These are phyloP conservation scores for Strix occidentalis DNA, from an alignment of 2,797 vertebrate genomes.

Conservation along the genomic window DNA sequence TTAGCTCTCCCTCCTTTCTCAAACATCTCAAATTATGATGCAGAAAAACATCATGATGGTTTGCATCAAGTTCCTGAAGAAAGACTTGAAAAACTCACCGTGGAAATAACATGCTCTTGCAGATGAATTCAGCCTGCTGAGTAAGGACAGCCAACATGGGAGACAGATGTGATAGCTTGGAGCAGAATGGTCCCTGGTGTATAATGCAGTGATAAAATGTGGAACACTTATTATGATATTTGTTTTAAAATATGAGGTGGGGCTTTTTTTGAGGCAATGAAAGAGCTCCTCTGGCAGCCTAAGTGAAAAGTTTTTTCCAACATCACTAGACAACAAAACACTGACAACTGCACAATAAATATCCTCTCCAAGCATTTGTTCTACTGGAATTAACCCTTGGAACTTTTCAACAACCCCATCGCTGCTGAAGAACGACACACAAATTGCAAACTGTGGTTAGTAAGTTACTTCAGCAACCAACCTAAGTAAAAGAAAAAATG, in stretches of 20 bases:
- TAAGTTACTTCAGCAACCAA: not conserved
- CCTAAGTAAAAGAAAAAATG: not conserved
- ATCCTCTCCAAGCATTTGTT: not conserved
- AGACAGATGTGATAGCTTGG: not conserved
- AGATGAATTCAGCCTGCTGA: not conserved
- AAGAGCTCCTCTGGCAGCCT: not conserved
- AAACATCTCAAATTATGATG: not conserved
- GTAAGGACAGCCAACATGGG: not conserved
- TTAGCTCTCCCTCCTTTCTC: not conserved
- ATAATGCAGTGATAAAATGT: not conserved
- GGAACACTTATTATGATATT: not conserved
- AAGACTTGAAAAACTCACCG: not conserved
- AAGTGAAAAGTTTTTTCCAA: not conserved
- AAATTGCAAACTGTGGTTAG: not conserved
- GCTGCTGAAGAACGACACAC: not conserved
- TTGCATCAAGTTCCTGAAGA: not conserved
- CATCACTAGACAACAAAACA: not conserved
- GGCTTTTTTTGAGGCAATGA: not conserved
- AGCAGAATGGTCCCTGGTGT: not conserved
- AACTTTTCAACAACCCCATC: not conserved
- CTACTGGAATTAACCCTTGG: not conserved
- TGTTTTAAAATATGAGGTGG: not conserved
- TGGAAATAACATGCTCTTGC: not conserved
- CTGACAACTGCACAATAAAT: not conserved
- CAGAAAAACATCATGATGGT: rapidly evolving